Evolutionary conservation across 2,797 vertebrate genomes (phyloP).

Genomic region (Cossypha heuglini): DNA sequence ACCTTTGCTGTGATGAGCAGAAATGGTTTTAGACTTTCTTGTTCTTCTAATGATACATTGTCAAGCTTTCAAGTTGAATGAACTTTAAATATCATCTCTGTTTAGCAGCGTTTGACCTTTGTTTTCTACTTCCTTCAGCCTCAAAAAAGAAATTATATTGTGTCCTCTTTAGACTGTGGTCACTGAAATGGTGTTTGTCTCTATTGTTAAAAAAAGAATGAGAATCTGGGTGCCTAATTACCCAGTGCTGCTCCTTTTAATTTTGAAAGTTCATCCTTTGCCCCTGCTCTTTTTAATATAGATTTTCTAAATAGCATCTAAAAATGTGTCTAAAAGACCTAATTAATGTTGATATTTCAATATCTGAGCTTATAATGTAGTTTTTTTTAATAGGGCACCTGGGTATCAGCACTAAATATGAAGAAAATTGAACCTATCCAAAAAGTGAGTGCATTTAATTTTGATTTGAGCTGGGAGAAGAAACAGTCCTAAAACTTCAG

Average conservation of each 20-base stretch:
- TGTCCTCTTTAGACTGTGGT: not conserved
- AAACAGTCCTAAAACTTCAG: not conserved
- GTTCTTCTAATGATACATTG: not conserved
- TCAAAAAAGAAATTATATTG: not conserved
- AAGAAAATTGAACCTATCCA: not conserved
- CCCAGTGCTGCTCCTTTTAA: not conserved
- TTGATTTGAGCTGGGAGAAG: not conserved
- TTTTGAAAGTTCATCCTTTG: not conserved
- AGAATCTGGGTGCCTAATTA: not conserved
- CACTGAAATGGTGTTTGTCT: not conserved
- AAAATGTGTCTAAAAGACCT: not conserved
- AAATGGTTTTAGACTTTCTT: not conserved
- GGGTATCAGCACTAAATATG: not conserved
- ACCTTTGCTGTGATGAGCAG: not conserved
- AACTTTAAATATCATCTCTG: not conserved
- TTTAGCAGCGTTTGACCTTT: not conserved
- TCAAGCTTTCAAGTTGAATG: not conserved
- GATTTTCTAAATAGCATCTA: not conserved
- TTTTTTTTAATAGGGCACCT: not conserved
- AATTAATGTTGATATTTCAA: constrained; percentile 26
- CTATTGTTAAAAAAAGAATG: not conserved
- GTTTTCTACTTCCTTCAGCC: not conserved
- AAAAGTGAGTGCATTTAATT: not conserved
- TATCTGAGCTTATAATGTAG: not conserved
- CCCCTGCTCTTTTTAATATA: not conserved